These are phyloP conservation scores for Conus ventricosus DNA, from an alignment of 1,140 invertebrate species.

Conservation along the genomic window DNA sequence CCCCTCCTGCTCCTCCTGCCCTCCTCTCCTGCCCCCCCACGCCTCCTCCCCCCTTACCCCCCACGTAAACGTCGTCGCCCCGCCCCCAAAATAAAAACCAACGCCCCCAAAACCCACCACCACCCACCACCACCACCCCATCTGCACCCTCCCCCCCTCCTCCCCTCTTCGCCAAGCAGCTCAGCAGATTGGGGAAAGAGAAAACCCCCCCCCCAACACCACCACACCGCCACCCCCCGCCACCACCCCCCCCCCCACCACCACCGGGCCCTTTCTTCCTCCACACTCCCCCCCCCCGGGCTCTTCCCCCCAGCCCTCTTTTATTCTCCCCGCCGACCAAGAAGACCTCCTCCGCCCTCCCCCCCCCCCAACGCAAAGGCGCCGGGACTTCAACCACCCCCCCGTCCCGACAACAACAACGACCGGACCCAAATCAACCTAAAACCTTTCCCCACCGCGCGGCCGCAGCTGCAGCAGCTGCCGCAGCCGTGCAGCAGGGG, in stretches of 20 bases:
- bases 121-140: neutral
- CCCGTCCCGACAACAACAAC: constrained; percentile 47
- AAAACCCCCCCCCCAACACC: constrained; percentile 28
- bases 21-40: neutral
- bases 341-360: neutral
- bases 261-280: neutral
- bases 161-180: neutral
- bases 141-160: no score
- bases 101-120: neutral
- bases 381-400: constrained; percentile 64
- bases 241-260: neutral
- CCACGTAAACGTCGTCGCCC: neutral
- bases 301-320: neutral
- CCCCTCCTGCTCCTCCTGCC: neutral
- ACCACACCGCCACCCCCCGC: neutral
- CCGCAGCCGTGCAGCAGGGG: neutral
- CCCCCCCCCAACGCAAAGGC: constrained; percentile 43
- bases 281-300: neutral
- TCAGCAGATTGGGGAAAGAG: constrained; percentile 39
- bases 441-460: neutral
- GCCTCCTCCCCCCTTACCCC: neutral
- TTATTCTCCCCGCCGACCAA: neutral
- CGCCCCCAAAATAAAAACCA: neutral
- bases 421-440: constrained; percentile 62
- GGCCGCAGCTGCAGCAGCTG: neutral